Percentiles rank a stretch among this genome's conserved stretches.
Conservation (phyloP, 2,888 invertebrate genomes). For the Lypha dubia region DNA sequence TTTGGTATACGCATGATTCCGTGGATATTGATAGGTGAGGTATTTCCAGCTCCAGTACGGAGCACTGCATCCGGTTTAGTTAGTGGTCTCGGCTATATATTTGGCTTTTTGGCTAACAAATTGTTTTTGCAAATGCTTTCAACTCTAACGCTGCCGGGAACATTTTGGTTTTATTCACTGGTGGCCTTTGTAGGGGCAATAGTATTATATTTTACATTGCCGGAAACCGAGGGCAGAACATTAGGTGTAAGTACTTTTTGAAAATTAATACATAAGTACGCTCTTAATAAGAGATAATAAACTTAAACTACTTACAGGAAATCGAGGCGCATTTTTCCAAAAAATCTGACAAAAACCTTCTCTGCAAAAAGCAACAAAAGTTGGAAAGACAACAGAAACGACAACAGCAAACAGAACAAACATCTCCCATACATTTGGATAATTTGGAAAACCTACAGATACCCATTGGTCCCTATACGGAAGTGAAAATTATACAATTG, state of each 20-base stretch:
- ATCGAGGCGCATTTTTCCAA: slow-evolving; percentile 82
- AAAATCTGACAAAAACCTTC: slow-evolving; percentile 78
- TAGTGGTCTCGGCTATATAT: slow-evolving; percentile 89
- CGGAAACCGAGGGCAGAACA: slow-evolving; percentile 92
- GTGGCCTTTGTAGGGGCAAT: slow-evolving; percentile 87
- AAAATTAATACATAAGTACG: not conserved
- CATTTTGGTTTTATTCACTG: slow-evolving; percentile 88
- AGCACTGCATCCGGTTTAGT: slow-evolving; percentile 89
- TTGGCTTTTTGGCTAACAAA: slow-evolving; percentile 90
- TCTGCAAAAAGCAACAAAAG: slow-evolving; percentile 75
- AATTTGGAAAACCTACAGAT: slow-evolving; percentile 77
- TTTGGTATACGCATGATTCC: slow-evolving; percentile 88
- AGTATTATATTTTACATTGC: slow-evolving; percentile 87
- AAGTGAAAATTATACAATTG: slow-evolving; percentile 79
- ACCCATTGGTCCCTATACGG: slow-evolving; percentile 75
- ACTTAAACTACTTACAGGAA: slow-evolving; percentile 76
- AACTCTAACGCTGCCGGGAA: slow-evolving; percentile 87
- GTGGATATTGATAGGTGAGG: slow-evolving; percentile 92
- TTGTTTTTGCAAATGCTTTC: slow-evolving; percentile 87
- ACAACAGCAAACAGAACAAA: slow-evolving; percentile 35
- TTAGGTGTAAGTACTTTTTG: slow-evolving; percentile 82
- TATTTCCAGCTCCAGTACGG: slow-evolving; percentile 88
- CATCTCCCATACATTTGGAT: slow-evolving; percentile 75
- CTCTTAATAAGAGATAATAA: not conserved
- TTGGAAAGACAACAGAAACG: slow-evolving; percentile 61